Conservation (phyloP, 1,140 invertebrate species). For the Polypedilum vanderplanki region DNA sequence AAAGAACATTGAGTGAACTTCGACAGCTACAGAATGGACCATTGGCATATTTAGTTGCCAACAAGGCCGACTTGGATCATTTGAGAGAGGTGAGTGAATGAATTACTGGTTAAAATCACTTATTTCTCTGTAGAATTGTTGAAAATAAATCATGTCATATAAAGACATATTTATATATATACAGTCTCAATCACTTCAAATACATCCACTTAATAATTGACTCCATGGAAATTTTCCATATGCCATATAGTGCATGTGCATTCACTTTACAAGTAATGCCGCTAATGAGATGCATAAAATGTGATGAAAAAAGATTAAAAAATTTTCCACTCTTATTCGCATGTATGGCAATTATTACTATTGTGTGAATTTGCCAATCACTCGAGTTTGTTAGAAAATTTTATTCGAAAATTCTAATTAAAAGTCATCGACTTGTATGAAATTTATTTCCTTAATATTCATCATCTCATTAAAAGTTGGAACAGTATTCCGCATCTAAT, state of each 20-base stretch:
- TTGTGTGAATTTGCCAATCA: not conserved
- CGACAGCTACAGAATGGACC: constrained; percentile 46
- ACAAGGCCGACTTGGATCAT: constrained; percentile 71
- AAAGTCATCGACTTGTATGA: not conserved
- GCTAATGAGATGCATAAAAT: constrained; percentile 25
- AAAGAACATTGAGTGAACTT: constrained; percentile 53
- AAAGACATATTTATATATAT: not conserved
- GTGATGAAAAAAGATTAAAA: not conserved
- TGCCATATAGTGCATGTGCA: not conserved
- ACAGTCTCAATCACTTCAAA: not conserved
- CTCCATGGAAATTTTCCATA: not conserved
- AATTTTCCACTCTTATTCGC: not conserved
- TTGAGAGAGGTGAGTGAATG: constrained; percentile 54
- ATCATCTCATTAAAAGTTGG: too few relatives aligned
- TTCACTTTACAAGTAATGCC: not conserved
- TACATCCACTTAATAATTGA: not conserved
- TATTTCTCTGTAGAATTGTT: not conserved
- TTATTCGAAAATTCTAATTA: constrained; percentile 3
- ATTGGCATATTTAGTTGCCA: constrained; percentile 59
- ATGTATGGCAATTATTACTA: not conserved
- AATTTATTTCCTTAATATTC: not conserved
- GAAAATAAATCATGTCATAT: not conserved
- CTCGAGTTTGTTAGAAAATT: not conserved
- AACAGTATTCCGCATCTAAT: too few relatives aligned
- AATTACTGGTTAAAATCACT: not conserved